phyloP scores from a whole-genome alignment of 1,140 invertebrate genomes.

The Lordiphosa clarofinis region DNA sequence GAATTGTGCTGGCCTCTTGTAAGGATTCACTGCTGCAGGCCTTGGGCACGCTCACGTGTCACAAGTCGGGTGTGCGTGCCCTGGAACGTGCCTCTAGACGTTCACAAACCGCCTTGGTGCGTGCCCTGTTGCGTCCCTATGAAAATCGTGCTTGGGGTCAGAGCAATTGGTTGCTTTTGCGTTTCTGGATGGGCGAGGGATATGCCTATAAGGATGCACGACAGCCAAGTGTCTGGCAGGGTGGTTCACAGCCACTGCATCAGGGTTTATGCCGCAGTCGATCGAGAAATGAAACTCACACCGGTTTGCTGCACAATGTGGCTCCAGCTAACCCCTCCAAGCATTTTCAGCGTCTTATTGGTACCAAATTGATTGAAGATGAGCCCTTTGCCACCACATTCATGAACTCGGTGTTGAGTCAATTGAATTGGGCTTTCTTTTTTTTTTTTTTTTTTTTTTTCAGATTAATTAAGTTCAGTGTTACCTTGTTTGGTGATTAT shows the following conservation, averaged over 20 bases:
- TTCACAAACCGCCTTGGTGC: conserved; percentile 84
- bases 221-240: conserved; percentile 73
- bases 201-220: conserved; percentile 88
- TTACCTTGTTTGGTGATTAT: too few species aligned
- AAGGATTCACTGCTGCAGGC: conserved; percentile 89
- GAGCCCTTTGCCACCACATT: conserved; percentile 83
- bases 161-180: conserved; percentile 90
- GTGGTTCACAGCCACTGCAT: conserved; percentile 55
- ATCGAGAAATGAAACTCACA: conserved; percentile 75
- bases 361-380: conserved; percentile 79
- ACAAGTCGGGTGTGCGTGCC: conserved; percentile 81
- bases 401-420: conserved; percentile 89
- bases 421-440: conserved; percentile 93
- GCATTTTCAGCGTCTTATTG: conserved; percentile 71
- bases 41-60: conserved; percentile 84
- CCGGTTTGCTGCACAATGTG: conserved; percentile 75
- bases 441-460: too few species aligned
- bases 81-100: conserved; percentile 83
- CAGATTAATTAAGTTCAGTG: too few species aligned
- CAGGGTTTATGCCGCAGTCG: conserved; percentile 72
- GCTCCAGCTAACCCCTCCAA: conserved; percentile 75
- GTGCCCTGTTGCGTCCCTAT: conserved; percentile 87
- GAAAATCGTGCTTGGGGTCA: conserved; percentile 92
- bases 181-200: conserved; percentile 91
- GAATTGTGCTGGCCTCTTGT: conserved; percentile 88